phyloP scores from a whole-genome alignment of 2,797 vertebrate species.

The Myripristis jacobus region DNA sequence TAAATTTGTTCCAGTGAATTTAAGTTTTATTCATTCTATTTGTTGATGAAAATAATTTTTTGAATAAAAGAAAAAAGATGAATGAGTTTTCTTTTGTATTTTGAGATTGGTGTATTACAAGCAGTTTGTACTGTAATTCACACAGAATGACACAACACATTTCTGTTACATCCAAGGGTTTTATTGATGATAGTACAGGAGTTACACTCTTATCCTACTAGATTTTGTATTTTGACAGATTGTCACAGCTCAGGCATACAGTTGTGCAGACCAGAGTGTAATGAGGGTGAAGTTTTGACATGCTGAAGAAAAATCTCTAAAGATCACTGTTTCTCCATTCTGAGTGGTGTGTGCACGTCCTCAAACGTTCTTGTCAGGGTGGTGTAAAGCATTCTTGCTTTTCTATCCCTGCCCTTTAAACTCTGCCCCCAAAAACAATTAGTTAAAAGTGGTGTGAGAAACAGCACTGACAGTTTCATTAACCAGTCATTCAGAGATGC shows the following conservation, averaged over 20 bases:
- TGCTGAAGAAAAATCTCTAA: too few species aligned
- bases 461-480: too few species aligned
- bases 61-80: conserved; percentile 59
- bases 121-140: not conserved
- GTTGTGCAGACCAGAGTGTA: not conserved
- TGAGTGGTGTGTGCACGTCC: too few species aligned
- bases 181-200: conserved; percentile 4
- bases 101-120: not conserved
- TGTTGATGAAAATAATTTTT: conserved; percentile 42
- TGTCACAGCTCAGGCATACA: not conserved
- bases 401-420: too few species aligned
- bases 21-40: conserved; percentile 51
- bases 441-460: too few species aligned
- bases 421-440: too few species aligned
- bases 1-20: conserved; percentile 50
- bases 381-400: too few species aligned
- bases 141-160: not conserved
- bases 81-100: not conserved
- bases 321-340: too few species aligned
- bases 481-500: too few species aligned
- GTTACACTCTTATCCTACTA: too few species aligned
- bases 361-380: too few species aligned
- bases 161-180: not conserved
- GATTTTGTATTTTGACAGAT: not conserved
- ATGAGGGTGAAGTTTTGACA: too few species aligned